These are phyloP conservation scores for Pollenia griseotomentosa DNA, from an alignment of 2,888 invertebrate genomes.

Conservation along the genomic window DNA sequence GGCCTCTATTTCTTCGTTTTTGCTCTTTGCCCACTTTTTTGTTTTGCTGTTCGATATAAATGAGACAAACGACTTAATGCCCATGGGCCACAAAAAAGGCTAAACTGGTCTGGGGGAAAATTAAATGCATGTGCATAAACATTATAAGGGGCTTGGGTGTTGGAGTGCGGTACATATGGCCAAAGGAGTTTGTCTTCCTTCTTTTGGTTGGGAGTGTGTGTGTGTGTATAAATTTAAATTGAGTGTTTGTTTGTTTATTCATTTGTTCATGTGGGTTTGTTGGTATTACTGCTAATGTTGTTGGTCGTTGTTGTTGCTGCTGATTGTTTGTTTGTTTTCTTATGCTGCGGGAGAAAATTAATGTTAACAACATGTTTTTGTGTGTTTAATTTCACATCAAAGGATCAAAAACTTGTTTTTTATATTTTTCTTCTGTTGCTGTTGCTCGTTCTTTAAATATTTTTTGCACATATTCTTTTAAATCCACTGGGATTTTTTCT, in stretches of 20 bases:
- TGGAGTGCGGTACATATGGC: slow-evolving; percentile 15
- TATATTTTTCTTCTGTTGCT: slow-evolving; percentile 23
- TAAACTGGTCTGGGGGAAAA: slow-evolving; percentile 28
- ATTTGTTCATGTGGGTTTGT: slow-evolving; percentile 9
- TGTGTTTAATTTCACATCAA: slow-evolving; percentile 76
- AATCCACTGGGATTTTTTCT: slow-evolving; percentile 48
- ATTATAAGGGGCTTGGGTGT: slow-evolving; percentile 4
- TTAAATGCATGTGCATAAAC: slow-evolving; percentile 40
- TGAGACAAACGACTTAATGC: slow-evolving; percentile 70
- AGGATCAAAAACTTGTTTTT: slow-evolving; percentile 73
- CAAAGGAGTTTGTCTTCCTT: slow-evolving; percentile 3
- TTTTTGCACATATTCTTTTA: slow-evolving; percentile 29
- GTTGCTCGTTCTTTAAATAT: slow-evolving; percentile 29
- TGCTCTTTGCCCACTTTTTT: background rate
- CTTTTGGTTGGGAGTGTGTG: slow-evolving; percentile 45
- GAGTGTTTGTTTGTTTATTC: slow-evolving; percentile 52
- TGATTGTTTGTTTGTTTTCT: slow-evolving; percentile 54
- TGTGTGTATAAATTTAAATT: slow-evolving; percentile 52
- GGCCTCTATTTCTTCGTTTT: slow-evolving; percentile 2
- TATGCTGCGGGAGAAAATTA: slow-evolving; percentile 80
- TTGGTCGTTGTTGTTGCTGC: slow-evolving; percentile 24
- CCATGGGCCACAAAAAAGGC: slow-evolving; percentile 49
- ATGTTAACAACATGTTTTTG: slow-evolving; percentile 82
- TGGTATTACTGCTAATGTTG: background rate
- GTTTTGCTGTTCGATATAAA: slow-evolving; percentile 49